Conservation (phyloP, 2,113 vertebrate species). For the Clarias batrachus region DNA sequence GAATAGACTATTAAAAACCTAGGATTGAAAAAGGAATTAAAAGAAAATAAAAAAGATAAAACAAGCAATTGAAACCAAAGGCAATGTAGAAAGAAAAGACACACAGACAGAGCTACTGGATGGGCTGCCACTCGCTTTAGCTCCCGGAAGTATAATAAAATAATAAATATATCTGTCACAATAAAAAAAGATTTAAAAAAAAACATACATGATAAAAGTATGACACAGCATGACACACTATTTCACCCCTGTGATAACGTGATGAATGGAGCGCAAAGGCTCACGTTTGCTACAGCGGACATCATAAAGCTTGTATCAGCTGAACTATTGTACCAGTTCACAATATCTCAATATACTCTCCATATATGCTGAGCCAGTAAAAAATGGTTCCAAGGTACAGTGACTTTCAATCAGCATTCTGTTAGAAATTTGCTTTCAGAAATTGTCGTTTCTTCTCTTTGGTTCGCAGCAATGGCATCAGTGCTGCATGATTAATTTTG, state of each 20-base stretch:
- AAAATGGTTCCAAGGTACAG: constrained; percentile 51
- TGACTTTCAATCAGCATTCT: neutral
- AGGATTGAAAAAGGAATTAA: no score
- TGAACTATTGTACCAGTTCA: constrained; percentile 28
- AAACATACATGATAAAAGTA: no score
- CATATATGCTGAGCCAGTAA: constrained; percentile 32
- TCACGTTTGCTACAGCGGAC: neutral
- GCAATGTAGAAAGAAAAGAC: no score
- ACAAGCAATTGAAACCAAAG: no score
- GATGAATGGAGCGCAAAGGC: neutral
- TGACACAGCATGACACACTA: neutral
- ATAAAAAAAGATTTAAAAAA: no score
- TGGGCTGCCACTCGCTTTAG: no score
- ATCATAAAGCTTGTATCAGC: constrained; percentile 42
- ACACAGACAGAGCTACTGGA: no score
- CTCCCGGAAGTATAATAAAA: no score
- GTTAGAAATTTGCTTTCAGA: neutral
- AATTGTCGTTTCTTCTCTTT: neutral
- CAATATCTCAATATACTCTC: constrained; percentile 19
- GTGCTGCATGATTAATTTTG: no score
- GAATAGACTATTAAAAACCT: no score
- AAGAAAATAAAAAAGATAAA: no score
- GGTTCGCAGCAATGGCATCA: neutral
- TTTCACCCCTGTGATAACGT: neutral
- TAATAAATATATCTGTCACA: no score